Conservation (phyloP, 2,888 invertebrate species). For the Chesias legatella region DNA sequence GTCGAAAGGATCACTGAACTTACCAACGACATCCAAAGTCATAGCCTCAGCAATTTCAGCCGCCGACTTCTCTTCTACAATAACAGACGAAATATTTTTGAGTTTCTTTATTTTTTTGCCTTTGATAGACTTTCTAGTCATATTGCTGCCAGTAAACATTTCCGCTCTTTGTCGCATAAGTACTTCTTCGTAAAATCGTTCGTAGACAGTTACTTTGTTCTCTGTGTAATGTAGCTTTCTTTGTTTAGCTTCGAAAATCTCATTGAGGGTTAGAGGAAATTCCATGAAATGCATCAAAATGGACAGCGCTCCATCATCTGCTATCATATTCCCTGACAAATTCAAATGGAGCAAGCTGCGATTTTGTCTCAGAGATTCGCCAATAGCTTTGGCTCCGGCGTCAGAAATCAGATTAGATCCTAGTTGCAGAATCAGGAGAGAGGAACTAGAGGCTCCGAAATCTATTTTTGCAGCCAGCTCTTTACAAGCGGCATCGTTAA, state of each 20-base stretch:
- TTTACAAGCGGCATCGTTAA: constrained; percentile 40
- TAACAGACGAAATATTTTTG: constrained; percentile 1
- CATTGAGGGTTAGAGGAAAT: constrained; percentile 39
- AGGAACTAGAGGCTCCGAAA: constrained; percentile 28
- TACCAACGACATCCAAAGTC: constrained; percentile 31
- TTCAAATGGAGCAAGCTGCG: constrained; percentile 48
- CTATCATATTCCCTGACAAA: constrained; percentile 47
- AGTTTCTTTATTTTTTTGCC: not conserved
- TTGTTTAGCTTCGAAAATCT: constrained; percentile 26
- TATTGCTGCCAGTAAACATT: not conserved
- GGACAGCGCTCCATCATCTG: constrained; percentile 40
- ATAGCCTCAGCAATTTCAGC: constrained; percentile 30
- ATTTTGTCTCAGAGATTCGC: constrained; percentile 43
- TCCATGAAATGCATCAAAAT: constrained; percentile 40
- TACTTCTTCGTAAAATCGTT: constrained; percentile 31
- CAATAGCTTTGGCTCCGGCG: constrained; percentile 40
- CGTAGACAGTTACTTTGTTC: constrained; percentile 28
- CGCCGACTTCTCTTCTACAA: constrained; percentile 2
- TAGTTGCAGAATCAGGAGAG: constrained; percentile 42
- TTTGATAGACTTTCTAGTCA: not conserved
- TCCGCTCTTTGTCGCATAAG: constrained; percentile 1
- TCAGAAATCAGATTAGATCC: constrained; percentile 48
- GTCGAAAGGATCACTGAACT: constrained; percentile 38
- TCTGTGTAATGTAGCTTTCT: constrained; percentile 30
- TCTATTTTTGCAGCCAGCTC: constrained; percentile 37